These are phyloP conservation scores for Pedicia rivosa DNA, from an alignment of 2,888 invertebrate species.

Conservation along the genomic window DNA sequence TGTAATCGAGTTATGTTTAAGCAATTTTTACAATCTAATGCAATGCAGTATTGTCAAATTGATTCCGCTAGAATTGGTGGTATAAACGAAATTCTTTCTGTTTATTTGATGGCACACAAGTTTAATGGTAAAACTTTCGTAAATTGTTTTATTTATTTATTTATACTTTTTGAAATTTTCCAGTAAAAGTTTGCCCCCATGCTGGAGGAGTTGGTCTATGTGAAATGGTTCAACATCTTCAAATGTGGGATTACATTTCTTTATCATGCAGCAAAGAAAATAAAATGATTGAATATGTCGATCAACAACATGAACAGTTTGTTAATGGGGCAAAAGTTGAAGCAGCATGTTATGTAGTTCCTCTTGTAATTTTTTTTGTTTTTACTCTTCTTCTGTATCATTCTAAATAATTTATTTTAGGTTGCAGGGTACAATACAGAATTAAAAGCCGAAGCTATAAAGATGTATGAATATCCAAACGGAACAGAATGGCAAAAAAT, in stretches of 20 bases:
- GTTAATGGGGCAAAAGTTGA: constrained; percentile 50
- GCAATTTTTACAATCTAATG: constrained; percentile 66
- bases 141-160: background rate
- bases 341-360: constrained; percentile 57
- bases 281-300: constrained; percentile 70
- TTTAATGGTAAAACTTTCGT: constrained; percentile 41
- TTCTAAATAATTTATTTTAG: no score
- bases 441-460: constrained; percentile 49
- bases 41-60: constrained; percentile 77
- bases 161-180: constrained; percentile 13
- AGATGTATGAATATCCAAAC: constrained; percentile 54
- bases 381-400: background rate
- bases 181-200: constrained; percentile 86
- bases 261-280: constrained; percentile 54
- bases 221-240: constrained; percentile 85
- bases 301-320: constrained; percentile 85
- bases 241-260: constrained; percentile 72
- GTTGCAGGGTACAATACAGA: constrained; percentile 69
- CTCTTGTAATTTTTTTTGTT: constrained; percentile 47
- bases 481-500: constrained; percentile 63
- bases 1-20: constrained; percentile 86
- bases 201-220: constrained; percentile 90
- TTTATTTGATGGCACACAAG: constrained; percentile 81
- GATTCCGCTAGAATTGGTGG: constrained; percentile 80
- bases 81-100: constrained; percentile 71